Evolutionary conservation across 2,113 vertebrate species (phyloP).

Genomic region (Tursiops truncatus): DNA sequence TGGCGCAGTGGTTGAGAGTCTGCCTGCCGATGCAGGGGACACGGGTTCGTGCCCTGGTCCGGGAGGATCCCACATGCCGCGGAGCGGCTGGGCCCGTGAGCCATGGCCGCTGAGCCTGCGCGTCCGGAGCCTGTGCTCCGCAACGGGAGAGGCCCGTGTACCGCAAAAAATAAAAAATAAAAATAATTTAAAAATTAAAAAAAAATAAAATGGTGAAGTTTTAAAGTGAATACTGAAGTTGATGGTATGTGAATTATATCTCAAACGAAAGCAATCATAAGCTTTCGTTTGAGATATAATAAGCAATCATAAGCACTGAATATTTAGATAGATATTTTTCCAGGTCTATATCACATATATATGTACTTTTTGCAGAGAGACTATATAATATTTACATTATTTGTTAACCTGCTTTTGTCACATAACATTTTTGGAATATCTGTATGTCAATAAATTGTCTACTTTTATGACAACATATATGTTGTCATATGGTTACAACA

Average conservation of each 20-base stretch:
- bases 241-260: background rate
- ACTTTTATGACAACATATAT: background rate
- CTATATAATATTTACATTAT: constrained; percentile 27
- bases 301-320: background rate
- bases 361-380: background rate
- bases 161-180: no score
- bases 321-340: background rate
- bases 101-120: no score
- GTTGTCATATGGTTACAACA: background rate
- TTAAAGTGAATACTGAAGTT: background rate
- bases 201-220: background rate
- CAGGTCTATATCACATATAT: background rate
- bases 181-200: no score
- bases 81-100: no score
- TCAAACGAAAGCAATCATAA: background rate
- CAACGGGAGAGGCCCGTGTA: no score
- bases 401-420: background rate
- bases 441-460: background rate
- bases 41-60: no score
- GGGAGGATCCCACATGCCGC: no score
- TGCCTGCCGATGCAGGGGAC: no score
- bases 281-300: no score
- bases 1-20: no score
- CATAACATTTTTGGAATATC: background rate
- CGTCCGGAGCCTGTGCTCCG: no score